Percentiles rank a stretch among this genome's conserved stretches.
These are phyloP conservation scores for Electrona antarctica DNA, from an alignment of 2,113 vertebrate species.

Conservation along the genomic window DNA sequence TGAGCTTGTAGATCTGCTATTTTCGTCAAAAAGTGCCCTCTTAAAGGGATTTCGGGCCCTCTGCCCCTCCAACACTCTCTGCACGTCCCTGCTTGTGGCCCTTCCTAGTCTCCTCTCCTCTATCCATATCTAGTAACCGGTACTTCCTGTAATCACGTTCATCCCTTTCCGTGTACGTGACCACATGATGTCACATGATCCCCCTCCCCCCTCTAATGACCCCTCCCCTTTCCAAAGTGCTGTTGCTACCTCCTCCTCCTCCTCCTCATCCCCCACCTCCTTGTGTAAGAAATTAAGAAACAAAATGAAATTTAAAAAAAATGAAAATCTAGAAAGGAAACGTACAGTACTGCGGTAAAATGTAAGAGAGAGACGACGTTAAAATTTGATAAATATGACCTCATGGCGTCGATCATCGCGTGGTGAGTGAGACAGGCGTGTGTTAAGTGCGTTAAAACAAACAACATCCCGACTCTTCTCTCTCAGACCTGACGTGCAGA, in stretches of 20 bases:
- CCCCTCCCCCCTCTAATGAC: slow-evolving; percentile 51
- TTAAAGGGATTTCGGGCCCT: no score
- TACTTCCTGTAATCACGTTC: slow-evolving; percentile 83
- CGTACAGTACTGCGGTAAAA: slow-evolving; percentile 92
- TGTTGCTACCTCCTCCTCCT: slow-evolving; percentile 74
- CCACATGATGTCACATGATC: slow-evolving; percentile 61
- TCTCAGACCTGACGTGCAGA: slow-evolving; percentile 54
- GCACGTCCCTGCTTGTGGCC: no score
- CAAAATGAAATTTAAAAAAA: slow-evolving; percentile 62
- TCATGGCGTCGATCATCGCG: slow-evolving; percentile 45
- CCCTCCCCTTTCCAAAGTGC: slow-evolving; percentile 85
- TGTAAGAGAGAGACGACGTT: slow-evolving; percentile 72
- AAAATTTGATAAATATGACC: not conserved
- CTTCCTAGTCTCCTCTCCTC: not conserved
- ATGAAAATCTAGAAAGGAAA: slow-evolving; percentile 66
- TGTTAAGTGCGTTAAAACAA: slow-evolving; percentile 86
- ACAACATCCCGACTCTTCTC: slow-evolving; percentile 79
- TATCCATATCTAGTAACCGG: slow-evolving; percentile 24
- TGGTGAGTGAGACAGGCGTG: slow-evolving; percentile 84
- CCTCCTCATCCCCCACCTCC: slow-evolving; percentile 2
- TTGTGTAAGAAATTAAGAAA: slow-evolving; percentile 43
- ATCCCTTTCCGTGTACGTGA: slow-evolving; percentile 84
- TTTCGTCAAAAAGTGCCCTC: no score
- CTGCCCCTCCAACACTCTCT: no score
- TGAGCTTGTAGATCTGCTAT: no score